Percentiles rank a stretch among this genome's conserved stretches.
Evolutionary conservation across 1,140 invertebrate genomes (phyloP).

Genomic region (Cyrtorhinus lividipennis): DNA sequence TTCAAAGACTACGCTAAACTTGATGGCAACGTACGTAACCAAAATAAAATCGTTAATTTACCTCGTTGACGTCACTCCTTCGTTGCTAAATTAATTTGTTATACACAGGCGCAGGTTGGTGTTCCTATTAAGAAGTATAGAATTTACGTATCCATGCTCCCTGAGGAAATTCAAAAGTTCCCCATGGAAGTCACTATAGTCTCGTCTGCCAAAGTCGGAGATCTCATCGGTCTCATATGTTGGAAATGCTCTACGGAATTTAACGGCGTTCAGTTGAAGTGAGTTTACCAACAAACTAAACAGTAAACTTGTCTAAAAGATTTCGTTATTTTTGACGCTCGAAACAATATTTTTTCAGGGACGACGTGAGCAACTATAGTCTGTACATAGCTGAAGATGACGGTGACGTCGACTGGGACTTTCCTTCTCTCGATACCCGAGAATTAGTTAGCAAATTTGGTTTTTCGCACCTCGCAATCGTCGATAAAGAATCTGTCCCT

Average conservation of each 20-base stretch:
- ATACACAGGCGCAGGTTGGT: constrained; percentile 56
- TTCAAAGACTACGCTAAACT: constrained; percentile 81
- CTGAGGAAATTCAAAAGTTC: constrained; percentile 61
- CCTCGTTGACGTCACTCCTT: constrained; percentile 10
- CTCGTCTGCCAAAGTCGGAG: constrained; percentile 68
- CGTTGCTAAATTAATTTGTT: too few species aligned
- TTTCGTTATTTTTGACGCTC: constrained; percentile 1
- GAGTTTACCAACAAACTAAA: constrained; percentile 23
- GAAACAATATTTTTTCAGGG: constrained; percentile 28
- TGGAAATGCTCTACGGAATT: constrained; percentile 48
- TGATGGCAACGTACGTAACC: constrained; percentile 59
- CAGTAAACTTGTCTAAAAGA: neutral
- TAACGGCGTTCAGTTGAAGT: constrained; percentile 41
- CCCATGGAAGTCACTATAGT: constrained; percentile 68
- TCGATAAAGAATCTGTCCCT: constrained; percentile 43
- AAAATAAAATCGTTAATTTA: too few species aligned
- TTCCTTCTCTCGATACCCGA: constrained; percentile 72
- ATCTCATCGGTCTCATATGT: constrained; percentile 87
- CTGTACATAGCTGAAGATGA: constrained; percentile 91
- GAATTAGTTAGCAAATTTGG: constrained; percentile 87
- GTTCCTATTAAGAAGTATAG: constrained; percentile 59
- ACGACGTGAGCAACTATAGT: constrained; percentile 47
- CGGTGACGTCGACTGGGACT: constrained; percentile 89
- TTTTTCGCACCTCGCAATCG: constrained; percentile 74
- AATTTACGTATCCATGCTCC: constrained; percentile 77